Evolutionary conservation across 2,888 invertebrate genomes (phyloP), one percentile per base, ranked within the genome.

Genomic region (Beris chalybata): DNA sequence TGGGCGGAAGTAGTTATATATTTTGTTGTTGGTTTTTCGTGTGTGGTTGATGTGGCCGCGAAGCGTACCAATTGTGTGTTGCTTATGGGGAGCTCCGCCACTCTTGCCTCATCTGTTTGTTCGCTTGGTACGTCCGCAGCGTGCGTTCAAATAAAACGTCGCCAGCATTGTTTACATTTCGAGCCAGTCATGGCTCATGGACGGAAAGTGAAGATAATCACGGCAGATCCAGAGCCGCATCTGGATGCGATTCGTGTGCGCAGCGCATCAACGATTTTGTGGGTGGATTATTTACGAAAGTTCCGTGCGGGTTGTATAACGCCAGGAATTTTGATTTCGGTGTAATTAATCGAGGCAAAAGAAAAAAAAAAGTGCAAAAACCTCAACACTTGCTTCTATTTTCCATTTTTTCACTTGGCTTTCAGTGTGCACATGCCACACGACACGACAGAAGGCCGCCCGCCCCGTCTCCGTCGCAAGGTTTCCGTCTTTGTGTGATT

Each of bases 1-100:
- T 63, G 63, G 63, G 65, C 68, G 65, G 63, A 65, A 63, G 57
- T 65, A 45, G 58, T 59, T 58, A 67, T 64, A 32, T 22, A 58
- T 48, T 47, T 66, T 54, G 43, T 12, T 22, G 30, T 66, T 48
- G 48, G 48, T 63, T 47, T 55, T 66, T 59, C 54, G 45, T 66
- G 43, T 45, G 12, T 31, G 31, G 58, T 45, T 15, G 29, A 38
- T 29, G 47, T 58, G 54, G 29, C 22, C 61, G 61, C 29, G 48
- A 43, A 44, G 53, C 63, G 50, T 29, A 38, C 22, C 22, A 22
- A 22, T 22, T 22, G 22, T 22, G 22, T 22, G 22, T 22, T 12
- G 44, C 44, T 47, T 15, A 15, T 5, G n/a, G n/a, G 47, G 47
- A 47, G 47, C 47, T 47, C 5, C n/a, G 47, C 47, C 7, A n/a